Evolutionary conservation across 2,888 invertebrate genomes (phyloP).

Genomic region (Acanthoscelides obtectus): DNA sequence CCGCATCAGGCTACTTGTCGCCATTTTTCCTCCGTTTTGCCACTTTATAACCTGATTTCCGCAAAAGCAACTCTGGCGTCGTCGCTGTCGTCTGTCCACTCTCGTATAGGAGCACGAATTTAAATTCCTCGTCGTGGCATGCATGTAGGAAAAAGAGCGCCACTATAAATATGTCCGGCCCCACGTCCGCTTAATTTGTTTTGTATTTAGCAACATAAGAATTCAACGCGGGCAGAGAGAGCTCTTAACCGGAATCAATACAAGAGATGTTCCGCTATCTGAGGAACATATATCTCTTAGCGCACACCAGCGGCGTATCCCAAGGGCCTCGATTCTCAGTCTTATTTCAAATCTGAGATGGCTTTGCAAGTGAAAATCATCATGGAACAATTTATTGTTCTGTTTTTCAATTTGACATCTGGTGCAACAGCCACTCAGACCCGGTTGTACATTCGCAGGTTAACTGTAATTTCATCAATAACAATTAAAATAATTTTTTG

Average conservation of each 20-base stretch:
- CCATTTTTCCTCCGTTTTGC: background rate
- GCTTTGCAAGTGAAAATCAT: too few species aligned
- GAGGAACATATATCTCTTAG: slow-evolving; percentile 40
- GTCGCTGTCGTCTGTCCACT: background rate
- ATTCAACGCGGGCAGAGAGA: slow-evolving; percentile 22
- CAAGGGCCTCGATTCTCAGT: background rate
- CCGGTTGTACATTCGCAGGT: too few species aligned
- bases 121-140: slow-evolving; percentile 2
- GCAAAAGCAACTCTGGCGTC: background rate
- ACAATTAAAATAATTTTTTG: too few species aligned
- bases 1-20: background rate
- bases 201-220: slow-evolving; percentile 5
- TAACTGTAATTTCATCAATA: too few species aligned
- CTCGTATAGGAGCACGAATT: background rate
- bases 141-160: background rate
- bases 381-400: too few species aligned
- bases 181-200: background rate
- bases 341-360: too few species aligned
- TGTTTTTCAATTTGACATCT: too few species aligned
- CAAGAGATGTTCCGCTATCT: slow-evolving; percentile 42
- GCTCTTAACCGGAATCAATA: slow-evolving; percentile 47
- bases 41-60: slow-evolving; percentile 2
- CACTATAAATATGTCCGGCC: background rate
- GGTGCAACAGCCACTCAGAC: too few species aligned
- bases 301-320: slow-evolving; percentile 26